phyloP scores from a whole-genome alignment of 2,888 invertebrate species.

The Diplolepis rosae region DNA sequence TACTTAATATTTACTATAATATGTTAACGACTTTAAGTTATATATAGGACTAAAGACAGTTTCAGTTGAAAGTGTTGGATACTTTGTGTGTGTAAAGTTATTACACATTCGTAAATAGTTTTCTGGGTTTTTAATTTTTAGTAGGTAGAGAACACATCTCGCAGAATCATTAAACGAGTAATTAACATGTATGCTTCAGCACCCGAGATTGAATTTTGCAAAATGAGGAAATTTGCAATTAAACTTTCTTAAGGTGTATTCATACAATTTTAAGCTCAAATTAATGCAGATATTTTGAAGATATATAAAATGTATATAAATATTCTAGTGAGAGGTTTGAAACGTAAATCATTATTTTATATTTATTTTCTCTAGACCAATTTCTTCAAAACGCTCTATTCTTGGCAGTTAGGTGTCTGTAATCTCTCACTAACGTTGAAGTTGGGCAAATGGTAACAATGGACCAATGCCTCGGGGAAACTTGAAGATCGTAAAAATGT shows the following conservation, averaged over 20 bases:
- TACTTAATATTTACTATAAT: background rate
- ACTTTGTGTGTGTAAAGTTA: background rate
- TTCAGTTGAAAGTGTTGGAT: background rate
- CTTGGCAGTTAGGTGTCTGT: background rate
- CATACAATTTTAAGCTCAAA: background rate
- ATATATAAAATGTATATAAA: too few relatives aligned
- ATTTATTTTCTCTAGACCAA: background rate
- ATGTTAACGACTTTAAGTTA: background rate
- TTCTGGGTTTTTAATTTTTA: background rate
- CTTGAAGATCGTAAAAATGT: slow-evolving; percentile 48
- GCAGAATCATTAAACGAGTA: slow-evolving; percentile 12
- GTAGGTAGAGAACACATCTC: background rate
- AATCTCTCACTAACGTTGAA: slow-evolving; percentile 50
- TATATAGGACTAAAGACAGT: background rate
- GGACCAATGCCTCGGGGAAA: slow-evolving; percentile 48
- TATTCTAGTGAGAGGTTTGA: too few relatives aligned
- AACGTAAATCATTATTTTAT: too few relatives aligned
- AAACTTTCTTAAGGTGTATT: background rate
- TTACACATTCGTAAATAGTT: background rate
- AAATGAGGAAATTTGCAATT: slow-evolving; percentile 6
- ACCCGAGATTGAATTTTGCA: background rate
- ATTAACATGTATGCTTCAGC: background rate
- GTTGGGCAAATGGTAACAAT: slow-evolving; percentile 55
- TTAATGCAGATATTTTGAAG: background rate
- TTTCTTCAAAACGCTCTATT: background rate